A percentile compares a stretch with the other conserved stretches of the same genome.
Evolutionary conservation across 2,888 invertebrate species (phyloP).

Genomic region (Argyresthia albistria): DNA sequence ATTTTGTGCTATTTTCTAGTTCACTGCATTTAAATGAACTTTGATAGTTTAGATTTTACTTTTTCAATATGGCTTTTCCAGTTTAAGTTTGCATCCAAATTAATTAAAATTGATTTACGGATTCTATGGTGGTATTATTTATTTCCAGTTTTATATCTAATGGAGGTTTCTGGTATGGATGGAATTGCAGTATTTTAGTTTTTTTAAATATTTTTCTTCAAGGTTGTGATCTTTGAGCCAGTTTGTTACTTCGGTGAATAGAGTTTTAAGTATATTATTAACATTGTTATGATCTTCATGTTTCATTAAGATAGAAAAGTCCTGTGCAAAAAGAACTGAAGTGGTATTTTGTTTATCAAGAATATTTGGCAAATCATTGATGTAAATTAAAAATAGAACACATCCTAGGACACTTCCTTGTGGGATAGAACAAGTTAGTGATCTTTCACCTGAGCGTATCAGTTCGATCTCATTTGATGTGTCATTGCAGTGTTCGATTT

Average conservation of each 20-base stretch:
- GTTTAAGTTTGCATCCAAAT: background rate
- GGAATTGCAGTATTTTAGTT: background rate
- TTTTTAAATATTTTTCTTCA: background rate
- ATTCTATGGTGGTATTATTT: background rate
- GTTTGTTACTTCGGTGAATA: background rate
- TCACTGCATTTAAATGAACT: background rate
- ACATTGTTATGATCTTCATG: background rate
- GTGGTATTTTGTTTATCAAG: no score
- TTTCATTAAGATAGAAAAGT: no score
- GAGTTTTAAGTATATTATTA: background rate
- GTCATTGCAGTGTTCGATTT: no score
- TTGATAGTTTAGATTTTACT: background rate
- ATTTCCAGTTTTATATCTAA: background rate
- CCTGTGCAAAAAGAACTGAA: no score
- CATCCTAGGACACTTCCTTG: no score
- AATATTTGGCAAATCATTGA: no score
- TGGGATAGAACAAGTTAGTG: no score
- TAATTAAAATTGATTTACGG: background rate
- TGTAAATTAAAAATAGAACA: no score
- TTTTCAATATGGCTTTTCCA: background rate
- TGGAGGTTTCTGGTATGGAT: no score
- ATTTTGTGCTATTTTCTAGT: background rate
- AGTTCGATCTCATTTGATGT: no score
- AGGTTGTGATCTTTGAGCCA: background rate
- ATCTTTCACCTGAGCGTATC: no score